Conservation (phyloP, 2,113 vertebrate genomes). For the Psammodynastes pulverulentus region DNA sequence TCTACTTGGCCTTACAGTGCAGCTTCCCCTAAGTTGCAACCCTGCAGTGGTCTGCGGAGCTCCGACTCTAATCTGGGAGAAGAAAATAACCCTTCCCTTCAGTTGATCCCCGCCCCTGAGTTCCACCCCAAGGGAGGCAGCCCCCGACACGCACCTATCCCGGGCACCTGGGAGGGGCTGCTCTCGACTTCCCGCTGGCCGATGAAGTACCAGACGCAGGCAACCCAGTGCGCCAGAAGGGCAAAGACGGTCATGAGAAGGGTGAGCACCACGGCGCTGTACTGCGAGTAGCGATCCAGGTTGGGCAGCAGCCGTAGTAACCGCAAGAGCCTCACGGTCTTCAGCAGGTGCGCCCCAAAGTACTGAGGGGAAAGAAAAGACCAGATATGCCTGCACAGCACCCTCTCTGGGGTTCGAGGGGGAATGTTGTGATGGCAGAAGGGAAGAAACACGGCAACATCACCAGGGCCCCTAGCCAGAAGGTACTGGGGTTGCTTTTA, state of each 20-base stretch:
- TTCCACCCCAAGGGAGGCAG: background rate
- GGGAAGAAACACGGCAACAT: background rate
- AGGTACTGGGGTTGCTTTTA: background rate
- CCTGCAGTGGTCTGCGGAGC: background rate
- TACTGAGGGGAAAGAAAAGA: conserved; percentile 48
- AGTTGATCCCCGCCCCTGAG: background rate
- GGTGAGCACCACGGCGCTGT: conserved; percentile 67
- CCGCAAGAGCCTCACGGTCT: conserved; percentile 65
- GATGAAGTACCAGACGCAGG: conserved; percentile 72
- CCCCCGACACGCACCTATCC: conserved; percentile 55
- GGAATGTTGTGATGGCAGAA: background rate
- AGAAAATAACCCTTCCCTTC: background rate
- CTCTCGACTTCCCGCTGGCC: conserved; percentile 69
- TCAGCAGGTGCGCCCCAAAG: conserved; percentile 69
- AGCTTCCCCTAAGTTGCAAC: background rate
- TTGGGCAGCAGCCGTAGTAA: conserved; percentile 67
- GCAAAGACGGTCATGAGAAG: conserved; percentile 71
- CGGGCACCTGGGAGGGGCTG: conserved; percentile 61
- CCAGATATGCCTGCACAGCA: background rate
- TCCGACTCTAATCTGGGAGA: background rate
- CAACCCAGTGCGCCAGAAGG: conserved; percentile 72
- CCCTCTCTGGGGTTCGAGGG: background rate
- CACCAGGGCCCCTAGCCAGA: background rate
- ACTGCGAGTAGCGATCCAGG: conserved; percentile 69
- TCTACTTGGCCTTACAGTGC: background rate